Evolutionary conservation across 2,113 vertebrate genomes (phyloP).

Genomic region (Danionella cerebrum): DNA sequence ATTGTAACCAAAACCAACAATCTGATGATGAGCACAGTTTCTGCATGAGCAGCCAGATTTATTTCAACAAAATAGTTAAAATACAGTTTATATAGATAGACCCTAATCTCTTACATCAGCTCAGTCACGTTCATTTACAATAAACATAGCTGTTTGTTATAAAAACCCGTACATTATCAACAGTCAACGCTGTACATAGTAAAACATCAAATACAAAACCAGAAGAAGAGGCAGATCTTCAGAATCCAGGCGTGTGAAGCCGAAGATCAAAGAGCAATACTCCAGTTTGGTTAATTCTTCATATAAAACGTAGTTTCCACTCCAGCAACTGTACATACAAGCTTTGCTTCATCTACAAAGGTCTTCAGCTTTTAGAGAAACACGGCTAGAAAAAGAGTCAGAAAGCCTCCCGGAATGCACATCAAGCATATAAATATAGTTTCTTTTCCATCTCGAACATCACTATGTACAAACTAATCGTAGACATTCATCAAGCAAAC

Average conservation of each 20-base stretch:
- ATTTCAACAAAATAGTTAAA: constrained; percentile 64
- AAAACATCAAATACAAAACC: constrained; percentile 45
- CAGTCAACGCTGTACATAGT: constrained; percentile 48
- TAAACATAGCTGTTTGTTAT: constrained; percentile 49
- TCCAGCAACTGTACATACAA: constrained; percentile 12
- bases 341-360: constrained; percentile 47
- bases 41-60: constrained; percentile 46
- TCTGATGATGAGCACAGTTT: too few relatives aligned
- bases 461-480: constrained; percentile 18
- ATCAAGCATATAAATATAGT: constrained; percentile 35
- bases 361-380: constrained; percentile 51
- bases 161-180: constrained; percentile 41
- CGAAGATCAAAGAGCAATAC: constrained; percentile 30
- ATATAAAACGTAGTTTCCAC: too few relatives aligned
- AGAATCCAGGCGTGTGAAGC: constrained; percentile 23
- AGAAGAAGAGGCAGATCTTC: constrained; percentile 2
- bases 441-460: constrained; percentile 12
- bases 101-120: constrained; percentile 43
- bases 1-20: too few relatives aligned
- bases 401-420: constrained; percentile 24
- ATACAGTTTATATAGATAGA: constrained; percentile 60
- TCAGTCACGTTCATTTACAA: constrained; percentile 59
- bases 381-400: too few relatives aligned
- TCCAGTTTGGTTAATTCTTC: too few relatives aligned
- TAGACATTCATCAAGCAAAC: too few relatives aligned